Evolutionary conservation across 1,140 invertebrate species (phyloP), one percentile per base, ranked within the genome.

Genomic region (Phenacoccus solenopsis): DNA sequence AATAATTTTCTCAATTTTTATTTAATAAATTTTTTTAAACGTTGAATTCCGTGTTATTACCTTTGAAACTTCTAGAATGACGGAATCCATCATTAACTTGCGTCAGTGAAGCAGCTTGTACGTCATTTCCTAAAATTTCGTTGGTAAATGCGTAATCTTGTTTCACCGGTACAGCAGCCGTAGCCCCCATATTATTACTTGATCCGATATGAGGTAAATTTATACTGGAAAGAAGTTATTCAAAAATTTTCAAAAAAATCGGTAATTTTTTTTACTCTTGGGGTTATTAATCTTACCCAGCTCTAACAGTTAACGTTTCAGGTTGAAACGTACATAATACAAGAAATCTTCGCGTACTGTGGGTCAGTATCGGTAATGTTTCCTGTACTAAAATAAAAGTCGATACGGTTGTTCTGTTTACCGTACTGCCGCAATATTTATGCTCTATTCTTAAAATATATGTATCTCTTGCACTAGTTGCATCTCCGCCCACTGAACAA

Each of bases 311-410:
- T 70, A 90, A 81, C 7, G 88, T 89, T 77, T 90, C 88, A 1
- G 88, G 88, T 73, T 89, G 86, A 74, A 88, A 90, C 21, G 87
- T 87, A 74, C 89, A 91, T 5, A 90, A 81, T 0, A 91, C 88
- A 28, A 91, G 78, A 77, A 90, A 91, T 80, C 87, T 82, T 70
- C 88, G 79, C 0, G 89, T 90, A 75, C 88, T 90, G 75, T 91
- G 89, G 0, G 89, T 91, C 10, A 90, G 82, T 72, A 91, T 90
- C 0, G 88, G 87, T 30, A 88, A 77, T 77, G 90, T 90, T 76
- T 91, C 89, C 75, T 91, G 88, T 4, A 91, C 89, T 4, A 90
- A 83, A 21, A 91, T 87, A 75, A 88, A 90, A 0, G 88, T 90
- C 57, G 85, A 87, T 70, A 88, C 89, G 1, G 85, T 87, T 1